Base-by-base conservation (phyloP, 1,140 invertebrate genomes). In the Pantala flavescens region DNA sequence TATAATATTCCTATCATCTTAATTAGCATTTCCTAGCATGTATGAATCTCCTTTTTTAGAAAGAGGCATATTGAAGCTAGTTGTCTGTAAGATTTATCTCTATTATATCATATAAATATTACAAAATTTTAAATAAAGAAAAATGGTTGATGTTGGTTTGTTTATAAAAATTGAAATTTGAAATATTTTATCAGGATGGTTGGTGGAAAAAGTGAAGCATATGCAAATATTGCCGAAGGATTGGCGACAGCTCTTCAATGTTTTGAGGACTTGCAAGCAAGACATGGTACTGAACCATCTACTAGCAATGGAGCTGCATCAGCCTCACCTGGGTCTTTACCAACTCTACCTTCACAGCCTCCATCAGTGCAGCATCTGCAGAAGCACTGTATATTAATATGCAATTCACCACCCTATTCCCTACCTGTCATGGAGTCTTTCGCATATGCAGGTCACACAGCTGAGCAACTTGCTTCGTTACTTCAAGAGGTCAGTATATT, bases 321-420 rank as follows among this genome's bases (percentile, higher is more conserved):
- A 7, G 49, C 49, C 49, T 63, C 49, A 19, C 49, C 49, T 63
- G 49, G 49, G 5, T 19, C 49, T 7, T 3, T 63, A 16, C 2
- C 49, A 63, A 21, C 49, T 21, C 5, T 63, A 19, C 5, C 49
- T 19, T 63, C 49, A 63, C 49, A 16, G n/a, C 49, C 3, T 1
- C 49, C 3, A 49, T 49, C 43, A 5, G 16, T 63, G 14, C 49
- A 63, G n/a, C 49, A 19, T 63, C 3, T 63, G 3, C 88, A 91
- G 78, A 88, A 89, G 73, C 94, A 97, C 82, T 94, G 95, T 78
- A 90, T 98, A 74, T 83, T 97, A 11, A 87, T 98, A 24, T 96
- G 94, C 80, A 97, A 96, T 82, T 97, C 95, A n/a, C 91, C 94
- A 10, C 95, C 95, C 0, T 98, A 97, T 82, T 88, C 90, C 72